phyloP scores from a whole-genome alignment of 2,113 vertebrate species.

The Nesogale talazaci region DNA sequence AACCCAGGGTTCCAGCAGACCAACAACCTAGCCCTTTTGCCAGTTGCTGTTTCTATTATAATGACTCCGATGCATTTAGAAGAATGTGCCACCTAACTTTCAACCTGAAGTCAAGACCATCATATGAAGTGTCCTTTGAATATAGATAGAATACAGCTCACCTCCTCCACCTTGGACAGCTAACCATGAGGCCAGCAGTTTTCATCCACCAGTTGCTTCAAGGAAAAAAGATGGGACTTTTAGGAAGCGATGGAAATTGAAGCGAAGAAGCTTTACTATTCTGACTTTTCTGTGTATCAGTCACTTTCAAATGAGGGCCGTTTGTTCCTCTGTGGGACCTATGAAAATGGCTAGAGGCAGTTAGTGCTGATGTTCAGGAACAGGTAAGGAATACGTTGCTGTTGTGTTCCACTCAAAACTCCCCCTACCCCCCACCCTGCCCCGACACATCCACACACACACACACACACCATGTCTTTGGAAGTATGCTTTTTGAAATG shows the following conservation, averaged over 20 bases:
- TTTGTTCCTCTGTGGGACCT: background rate
- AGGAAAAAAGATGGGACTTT: too few relatives aligned
- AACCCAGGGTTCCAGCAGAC: background rate
- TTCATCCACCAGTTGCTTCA: too few relatives aligned
- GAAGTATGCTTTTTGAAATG: constrained; percentile 18
- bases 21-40: background rate
- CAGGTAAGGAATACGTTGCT: background rate
- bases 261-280: background rate
- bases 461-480: background rate
- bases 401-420: background rate
- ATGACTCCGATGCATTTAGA: background rate
- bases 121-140: too few relatives aligned
- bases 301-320: background rate
- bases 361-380: background rate
- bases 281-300: background rate
- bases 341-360: background rate
- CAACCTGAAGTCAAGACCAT: background rate
- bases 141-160: too few relatives aligned
- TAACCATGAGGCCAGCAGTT: too few relatives aligned
- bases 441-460: too few relatives aligned
- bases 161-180: too few relatives aligned
- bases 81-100: background rate
- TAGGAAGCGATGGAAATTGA: background rate
- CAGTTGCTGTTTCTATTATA: background rate
- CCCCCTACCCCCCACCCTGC: too few relatives aligned